phyloP scores from a whole-genome alignment of 2,797 vertebrate genomes.

The Oophaga sylvatica region DNA sequence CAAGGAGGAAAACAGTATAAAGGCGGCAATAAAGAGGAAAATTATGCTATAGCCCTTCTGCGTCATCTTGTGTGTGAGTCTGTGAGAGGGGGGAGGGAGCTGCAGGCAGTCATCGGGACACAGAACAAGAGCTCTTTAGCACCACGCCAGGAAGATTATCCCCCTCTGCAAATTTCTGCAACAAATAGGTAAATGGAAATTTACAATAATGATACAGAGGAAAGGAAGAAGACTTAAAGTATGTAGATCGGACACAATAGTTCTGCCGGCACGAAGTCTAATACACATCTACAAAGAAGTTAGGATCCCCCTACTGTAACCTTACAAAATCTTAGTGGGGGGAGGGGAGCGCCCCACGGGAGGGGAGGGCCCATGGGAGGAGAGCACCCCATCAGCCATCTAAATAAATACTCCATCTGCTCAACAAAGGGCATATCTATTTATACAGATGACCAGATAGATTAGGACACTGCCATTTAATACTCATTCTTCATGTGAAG shows the following conservation, averaged over 20 bases:
- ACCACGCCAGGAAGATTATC: too few species aligned
- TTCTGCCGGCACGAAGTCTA: background rate
- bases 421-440: background rate
- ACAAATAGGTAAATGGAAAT: background rate
- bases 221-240: background rate
- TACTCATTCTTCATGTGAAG: background rate
- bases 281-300: background rate
- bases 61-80: background rate
- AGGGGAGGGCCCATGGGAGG: too few species aligned
- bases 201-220: background rate
- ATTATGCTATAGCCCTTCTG: background rate
- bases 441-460: background rate
- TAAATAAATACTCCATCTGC: background rate
- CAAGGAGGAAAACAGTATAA: background rate
- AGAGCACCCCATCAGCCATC: background rate
- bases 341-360: background rate
- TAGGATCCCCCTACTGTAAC: background rate
- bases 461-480: conserved; percentile 4
- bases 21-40: background rate
- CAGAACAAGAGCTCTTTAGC: too few species aligned
- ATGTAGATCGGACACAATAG: background rate
- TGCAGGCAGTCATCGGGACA: background rate
- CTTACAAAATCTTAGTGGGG: background rate
- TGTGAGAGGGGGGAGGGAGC: background rate
- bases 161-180: background rate